Percentiles rank a stretch among this genome's conserved stretches.
phyloP scores from a whole-genome alignment of 2,113 vertebrate genomes.

The Herpailurus yagouaroundi region DNA sequence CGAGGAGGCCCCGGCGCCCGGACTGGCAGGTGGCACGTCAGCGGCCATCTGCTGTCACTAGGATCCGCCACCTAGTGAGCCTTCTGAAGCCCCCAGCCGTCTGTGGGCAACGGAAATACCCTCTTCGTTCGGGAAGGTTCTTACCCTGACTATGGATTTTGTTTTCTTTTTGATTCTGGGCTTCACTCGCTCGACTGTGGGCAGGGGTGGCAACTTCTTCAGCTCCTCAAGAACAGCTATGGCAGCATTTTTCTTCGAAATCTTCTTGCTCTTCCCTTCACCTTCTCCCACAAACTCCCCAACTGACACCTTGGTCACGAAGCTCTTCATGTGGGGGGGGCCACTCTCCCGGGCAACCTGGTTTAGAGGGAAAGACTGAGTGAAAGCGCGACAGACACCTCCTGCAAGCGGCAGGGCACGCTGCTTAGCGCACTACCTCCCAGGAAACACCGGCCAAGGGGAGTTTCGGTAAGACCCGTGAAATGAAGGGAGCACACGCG shows the following conservation, averaged over 20 bases:
- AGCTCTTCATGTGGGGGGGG: slow-evolving; percentile 98
- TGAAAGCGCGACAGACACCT: slow-evolving; percentile 86
- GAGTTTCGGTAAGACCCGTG: neutral
- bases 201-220: slow-evolving; percentile 93
- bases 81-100: neutral
- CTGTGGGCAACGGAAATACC: rapidly evolving
- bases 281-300: slow-evolving; percentile 96
- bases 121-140: neutral
- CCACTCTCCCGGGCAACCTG: slow-evolving; percentile 98
- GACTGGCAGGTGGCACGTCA: rapidly evolving
- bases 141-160: slow-evolving; percentile 97
- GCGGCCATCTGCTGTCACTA: neutral
- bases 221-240: slow-evolving; percentile 94
- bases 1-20: too few species aligned
- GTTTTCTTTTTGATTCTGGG: slow-evolving; percentile 99
- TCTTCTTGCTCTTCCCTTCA: slow-evolving; percentile 99
- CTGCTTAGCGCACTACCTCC: slow-evolving; percentile 73
- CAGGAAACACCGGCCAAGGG: slow-evolving; percentile 24
- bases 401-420: slow-evolving; percentile 79
- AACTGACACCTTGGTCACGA: slow-evolving; percentile 94
- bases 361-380: slow-evolving; percentile 89
- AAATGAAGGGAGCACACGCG: neutral
- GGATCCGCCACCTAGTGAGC: neutral
- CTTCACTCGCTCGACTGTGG: slow-evolving; percentile 93
- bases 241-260: slow-evolving; percentile 97